phyloP scores from a whole-genome alignment of 2,797 vertebrate genomes.

The Ataeniobius toweri region DNA sequence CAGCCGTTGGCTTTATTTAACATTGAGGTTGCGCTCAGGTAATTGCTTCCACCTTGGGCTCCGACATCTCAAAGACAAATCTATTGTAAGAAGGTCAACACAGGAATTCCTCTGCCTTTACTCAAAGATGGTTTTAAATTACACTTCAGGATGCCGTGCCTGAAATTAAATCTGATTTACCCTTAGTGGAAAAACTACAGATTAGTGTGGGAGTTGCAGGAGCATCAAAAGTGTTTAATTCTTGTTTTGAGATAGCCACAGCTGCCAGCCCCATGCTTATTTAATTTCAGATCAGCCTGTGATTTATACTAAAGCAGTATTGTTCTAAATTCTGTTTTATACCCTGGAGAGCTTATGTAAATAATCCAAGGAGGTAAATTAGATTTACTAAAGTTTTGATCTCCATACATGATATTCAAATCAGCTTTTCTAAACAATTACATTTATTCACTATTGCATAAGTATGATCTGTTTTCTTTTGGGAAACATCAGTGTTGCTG shows the following conservation, averaged over 20 bases:
- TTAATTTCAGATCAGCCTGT: slow-evolving; percentile 17
- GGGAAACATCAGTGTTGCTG: background rate
- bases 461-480: slow-evolving; percentile 3
- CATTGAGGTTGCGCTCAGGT: slow-evolving; percentile 59
- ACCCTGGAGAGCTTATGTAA: background rate
- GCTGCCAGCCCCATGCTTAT: background rate
- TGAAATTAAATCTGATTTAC: slow-evolving; percentile 36
- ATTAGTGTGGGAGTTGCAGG: slow-evolving; percentile 13
- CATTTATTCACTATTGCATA: background rate
- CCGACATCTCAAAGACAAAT: slow-evolving; percentile 52
- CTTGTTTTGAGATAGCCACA: slow-evolving; percentile 10
- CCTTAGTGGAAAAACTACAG: slow-evolving; percentile 19
- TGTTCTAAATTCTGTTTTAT: slow-evolving; percentile 20
- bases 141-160: slow-evolving; percentile 35
- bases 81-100: slow-evolving; percentile 37
- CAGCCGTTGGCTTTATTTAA: slow-evolving; percentile 45
- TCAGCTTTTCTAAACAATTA: background rate
- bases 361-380: slow-evolving; percentile 2
- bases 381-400: slow-evolving; percentile 9
- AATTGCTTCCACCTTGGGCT: slow-evolving; percentile 72
- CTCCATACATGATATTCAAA: slow-evolving; percentile 7
- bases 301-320: background rate
- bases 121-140: slow-evolving; percentile 57
- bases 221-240: slow-evolving; percentile 29
- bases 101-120: slow-evolving; percentile 34